A percentile compares a stretch with the other conserved stretches of the same genome.
phyloP scores from a whole-genome alignment of 2,113 vertebrate species.

The Colossoma macropomum region DNA sequence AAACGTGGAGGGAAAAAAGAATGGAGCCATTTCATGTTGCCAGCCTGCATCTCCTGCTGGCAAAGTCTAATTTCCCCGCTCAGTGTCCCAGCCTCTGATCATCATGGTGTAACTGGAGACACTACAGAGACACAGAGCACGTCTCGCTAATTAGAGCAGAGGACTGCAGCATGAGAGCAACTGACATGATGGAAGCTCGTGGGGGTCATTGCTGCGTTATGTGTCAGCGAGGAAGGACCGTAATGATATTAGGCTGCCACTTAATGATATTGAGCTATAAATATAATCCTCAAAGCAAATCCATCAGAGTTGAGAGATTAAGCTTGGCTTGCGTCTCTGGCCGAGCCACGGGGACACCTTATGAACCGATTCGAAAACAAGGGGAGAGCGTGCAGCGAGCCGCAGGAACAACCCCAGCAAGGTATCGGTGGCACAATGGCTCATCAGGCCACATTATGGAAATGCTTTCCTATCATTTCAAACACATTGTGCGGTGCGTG shows the following conservation, averaged over 20 bases:
- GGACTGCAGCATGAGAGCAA: constrained; percentile 14
- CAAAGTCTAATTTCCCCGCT: constrained; percentile 29
- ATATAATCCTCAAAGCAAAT: constrained; percentile 2
- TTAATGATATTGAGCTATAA: constrained; percentile 9
- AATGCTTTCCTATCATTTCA: constrained; percentile 1
- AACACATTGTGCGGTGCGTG: background rate
- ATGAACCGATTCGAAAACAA: constrained; percentile 16
- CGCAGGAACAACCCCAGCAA: background rate
- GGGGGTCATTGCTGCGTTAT: constrained; percentile 10
- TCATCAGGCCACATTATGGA: constrained; percentile 35
- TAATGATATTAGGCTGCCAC: constrained; percentile 16
- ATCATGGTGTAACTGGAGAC: constrained; percentile 25
- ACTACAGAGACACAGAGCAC: constrained; percentile 14
- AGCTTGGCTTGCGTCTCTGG: background rate
- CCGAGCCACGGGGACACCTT: background rate
- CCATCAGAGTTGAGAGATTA: background rate
- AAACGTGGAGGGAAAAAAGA: constrained; percentile 6
- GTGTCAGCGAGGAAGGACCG: constrained; percentile 11
- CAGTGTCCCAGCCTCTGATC: constrained; percentile 35
- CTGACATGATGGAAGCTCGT: constrained; percentile 9
- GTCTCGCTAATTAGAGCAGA: constrained; percentile 36
- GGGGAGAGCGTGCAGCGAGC: background rate
- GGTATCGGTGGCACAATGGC: constrained; percentile 16
- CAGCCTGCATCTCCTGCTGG: constrained; percentile 28
- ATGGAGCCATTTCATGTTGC: constrained; percentile 16